Conservation (phyloP, 2,113 vertebrate species). For the Gallinago paraguaiae region DNA sequence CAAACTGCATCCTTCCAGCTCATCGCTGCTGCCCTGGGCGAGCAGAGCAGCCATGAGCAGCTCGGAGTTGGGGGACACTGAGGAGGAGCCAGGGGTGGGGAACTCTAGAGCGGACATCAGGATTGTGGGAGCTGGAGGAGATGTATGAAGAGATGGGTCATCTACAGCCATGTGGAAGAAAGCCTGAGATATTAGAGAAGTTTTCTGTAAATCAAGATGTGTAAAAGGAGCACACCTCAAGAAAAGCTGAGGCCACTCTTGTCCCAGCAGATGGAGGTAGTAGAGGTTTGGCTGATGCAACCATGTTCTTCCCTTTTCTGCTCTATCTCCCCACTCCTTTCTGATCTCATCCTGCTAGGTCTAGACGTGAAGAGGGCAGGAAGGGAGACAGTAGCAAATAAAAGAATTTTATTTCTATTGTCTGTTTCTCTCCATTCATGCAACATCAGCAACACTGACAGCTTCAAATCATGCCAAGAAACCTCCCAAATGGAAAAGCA, state of each 20-base stretch:
- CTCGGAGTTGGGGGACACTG: fast-evolving
- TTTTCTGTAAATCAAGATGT: background rate
- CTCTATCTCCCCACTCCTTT: background rate
- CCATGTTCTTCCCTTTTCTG: background rate
- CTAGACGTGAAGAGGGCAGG: background rate
- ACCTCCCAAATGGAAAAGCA: background rate
- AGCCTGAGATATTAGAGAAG: background rate
- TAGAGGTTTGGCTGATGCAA: background rate
- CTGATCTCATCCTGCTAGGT: background rate
- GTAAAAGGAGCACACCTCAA: background rate
- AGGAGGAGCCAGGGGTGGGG: background rate
- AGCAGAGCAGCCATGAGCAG: background rate
- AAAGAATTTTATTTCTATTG: background rate
- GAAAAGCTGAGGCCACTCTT: background rate
- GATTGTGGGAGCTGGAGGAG: background rate
- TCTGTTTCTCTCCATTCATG: background rate
- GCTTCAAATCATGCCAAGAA: background rate
- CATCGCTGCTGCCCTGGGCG: too few species aligned
- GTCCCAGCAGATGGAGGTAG: background rate
- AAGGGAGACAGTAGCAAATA: background rate
- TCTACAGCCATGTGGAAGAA: background rate
- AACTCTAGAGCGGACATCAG: background rate
- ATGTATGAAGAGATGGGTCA: background rate
- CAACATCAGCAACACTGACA: background rate
- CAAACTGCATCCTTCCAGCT: background rate